A percentile compares a stretch with the other conserved stretches of the same genome.
phyloP scores from a whole-genome alignment of 2,113 vertebrate genomes.

The Gila orcuttii region DNA sequence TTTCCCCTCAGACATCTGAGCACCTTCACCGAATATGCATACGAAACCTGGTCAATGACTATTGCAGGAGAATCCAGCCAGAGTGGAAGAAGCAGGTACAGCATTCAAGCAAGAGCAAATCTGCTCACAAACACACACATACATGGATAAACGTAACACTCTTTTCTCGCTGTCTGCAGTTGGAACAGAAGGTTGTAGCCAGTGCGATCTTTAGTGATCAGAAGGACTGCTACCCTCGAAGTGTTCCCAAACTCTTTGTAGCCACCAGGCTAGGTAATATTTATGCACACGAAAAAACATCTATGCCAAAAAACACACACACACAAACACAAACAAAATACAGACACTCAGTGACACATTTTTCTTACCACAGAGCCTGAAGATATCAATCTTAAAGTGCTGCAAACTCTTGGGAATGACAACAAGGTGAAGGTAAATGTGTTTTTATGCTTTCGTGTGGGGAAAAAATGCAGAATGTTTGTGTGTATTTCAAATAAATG shows the following conservation, averaged over 20 bases:
- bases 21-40: conserved; percentile 82
- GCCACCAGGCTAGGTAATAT: conserved; percentile 86
- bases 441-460: background rate
- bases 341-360: background rate
- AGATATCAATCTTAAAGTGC: conserved; percentile 89
- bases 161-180: conserved; percentile 69
- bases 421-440: conserved; percentile 86
- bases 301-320: background rate
- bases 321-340: background rate
- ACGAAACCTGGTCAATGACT: conserved; percentile 92
- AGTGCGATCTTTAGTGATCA: conserved; percentile 94
- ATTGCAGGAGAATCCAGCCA: conserved; percentile 90
- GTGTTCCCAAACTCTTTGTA: conserved; percentile 92
- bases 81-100: conserved; percentile 96
- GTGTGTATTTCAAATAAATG: background rate
- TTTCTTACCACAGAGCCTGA: conserved; percentile 78
- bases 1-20: conserved; percentile 82
- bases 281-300: background rate
- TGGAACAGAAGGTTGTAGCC: conserved; percentile 94
- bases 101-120: background rate
- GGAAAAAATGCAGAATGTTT: background rate
- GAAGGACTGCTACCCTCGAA: conserved; percentile 93
- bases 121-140: background rate
- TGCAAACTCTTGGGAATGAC: conserved; percentile 87
- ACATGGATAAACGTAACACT: background rate